Evolutionary conservation across 1,140 invertebrate species (phyloP), one percentile per base, ranked within the genome.

Genomic region (Calephelis virginiensis): DNA sequence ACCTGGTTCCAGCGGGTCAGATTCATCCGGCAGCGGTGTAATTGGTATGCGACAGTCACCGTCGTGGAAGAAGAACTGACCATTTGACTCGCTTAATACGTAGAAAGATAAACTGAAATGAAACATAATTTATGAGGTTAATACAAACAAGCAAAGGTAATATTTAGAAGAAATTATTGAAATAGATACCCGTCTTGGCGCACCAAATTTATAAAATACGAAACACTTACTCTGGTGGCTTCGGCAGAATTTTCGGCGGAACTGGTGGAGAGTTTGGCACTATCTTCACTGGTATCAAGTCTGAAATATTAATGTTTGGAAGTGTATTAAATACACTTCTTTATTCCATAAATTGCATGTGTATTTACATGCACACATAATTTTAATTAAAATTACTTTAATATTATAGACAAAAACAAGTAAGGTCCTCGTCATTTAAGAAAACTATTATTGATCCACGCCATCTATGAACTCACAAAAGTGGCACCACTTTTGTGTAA

Each of bases 41-140:
- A 88, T 83, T 14, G 86, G 85, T 6, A 89, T 87, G 4, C 80
- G 72, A 0, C 79, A 62, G 66, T 87, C 83, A 3, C 86, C 85
- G 59, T 89, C 86, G 66, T 89, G 85, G 75, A 87, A 85, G 75
- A 75, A 89, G 74, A 86, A 89, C 73, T 86, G 86, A 0, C 86
- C 86, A 66, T 87, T 86, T 0, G 79, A 82, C 53, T 89, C 83
- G 64, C 81, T 87, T 72, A 89, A 63, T 63, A 89, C 82, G 78
- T 89, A 85, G 40, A 78, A 77, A 0, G 86, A 81, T 14, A 83
- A 46, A 47, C 82, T 85, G 74, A 0, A 53, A 64, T 46, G 49
- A 63, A 17, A 50, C n/a, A 63, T 14, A 10, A 40, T 14, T 13
- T n/a, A 49, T 53, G 17, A 5, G 40, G 6, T 8, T 8, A 43